Base-by-base conservation (phyloP, 2,888 invertebrate genomes). In the Phrixothrix hirtus region DNA sequence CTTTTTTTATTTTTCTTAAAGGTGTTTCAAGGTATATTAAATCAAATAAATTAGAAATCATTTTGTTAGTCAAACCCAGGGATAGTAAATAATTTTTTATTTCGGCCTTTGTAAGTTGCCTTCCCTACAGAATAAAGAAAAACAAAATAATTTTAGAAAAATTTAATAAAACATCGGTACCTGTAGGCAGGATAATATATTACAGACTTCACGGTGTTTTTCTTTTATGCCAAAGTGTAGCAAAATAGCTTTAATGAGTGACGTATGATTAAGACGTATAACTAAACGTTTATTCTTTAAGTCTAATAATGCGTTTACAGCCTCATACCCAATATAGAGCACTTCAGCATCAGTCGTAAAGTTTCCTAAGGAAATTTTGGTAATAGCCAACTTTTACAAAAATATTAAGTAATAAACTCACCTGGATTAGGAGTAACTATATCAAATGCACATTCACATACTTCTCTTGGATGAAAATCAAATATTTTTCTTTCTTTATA, bases 391-490 rank as follows among this genome's bases (percentile, higher is more conserved):
- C n/a, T n/a, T n/a, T n/a, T n/a, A n/a, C n/a, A n/a, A n/a, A n/a
- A n/a, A n/a, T n/a, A n/a, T n/a, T n/a, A n/a, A n/a, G n/a, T n/a
- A n/a, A n/a, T n/a, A n/a, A n/a, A n/a, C n/a, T n/a, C 71, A 79
- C 86, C 86, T 50, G 83, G 79, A 53, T 80, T 83, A 1, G 92
- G 86, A 2, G 89, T 88, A 17, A 96, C 88, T 52, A 97, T 91
- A 74, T 97, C 97, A 74, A 95, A 95, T 1, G 92, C 92, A 74
- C 94, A 94, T 74, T 95, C 95, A 47, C 87, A 86, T 11, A 91
- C 81, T 76, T 96, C 95, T 56, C 88, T 82, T 0, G 97, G 97
- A 75, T 95, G 93, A 64, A 89, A 88, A 1, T 92, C 92, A 49
- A 79, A 81, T 1, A 86, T 85, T 65, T 86, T 85, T 61, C 87